These are phyloP conservation scores for Mastacembelus armatus DNA, from an alignment of 2,797 vertebrate genomes.

Conservation along the genomic window DNA sequence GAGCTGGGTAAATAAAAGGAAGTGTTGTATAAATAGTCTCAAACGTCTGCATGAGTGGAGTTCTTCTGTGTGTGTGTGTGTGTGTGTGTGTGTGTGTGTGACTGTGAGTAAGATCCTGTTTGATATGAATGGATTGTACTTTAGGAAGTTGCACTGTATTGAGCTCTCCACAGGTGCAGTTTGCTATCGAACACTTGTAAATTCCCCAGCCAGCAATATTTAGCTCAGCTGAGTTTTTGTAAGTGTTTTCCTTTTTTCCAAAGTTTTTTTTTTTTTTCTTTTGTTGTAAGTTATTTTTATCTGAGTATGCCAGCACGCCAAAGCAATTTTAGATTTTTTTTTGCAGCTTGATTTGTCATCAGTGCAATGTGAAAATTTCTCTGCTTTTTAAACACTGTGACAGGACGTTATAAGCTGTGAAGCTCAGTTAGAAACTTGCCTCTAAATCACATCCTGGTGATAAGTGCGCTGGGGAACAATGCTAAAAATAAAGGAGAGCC, in stretches of 20 bases:
- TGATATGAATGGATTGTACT: conserved; percentile 67
- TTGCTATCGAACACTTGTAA: conserved; percentile 27
- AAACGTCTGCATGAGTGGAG: conserved; percentile 68
- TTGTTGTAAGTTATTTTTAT: not conserved
- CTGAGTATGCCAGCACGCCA: not conserved
- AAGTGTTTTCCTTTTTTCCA: not conserved
- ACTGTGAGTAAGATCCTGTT: conserved; percentile 58
- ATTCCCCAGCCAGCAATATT: conserved; percentile 11
- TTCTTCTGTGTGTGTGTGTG: conserved; percentile 44
- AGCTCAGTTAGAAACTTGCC: conserved; percentile 35
- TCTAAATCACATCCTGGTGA: conserved; percentile 65
- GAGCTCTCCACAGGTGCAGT: conserved; percentile 50
- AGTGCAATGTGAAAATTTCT: not conserved
- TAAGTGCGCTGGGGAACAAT: conserved; percentile 43
- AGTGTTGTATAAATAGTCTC: conserved; percentile 85
- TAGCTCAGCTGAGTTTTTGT: conserved; percentile 2
- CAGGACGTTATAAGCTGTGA: conserved; percentile 43
- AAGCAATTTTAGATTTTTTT: not conserved
- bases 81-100: conserved; percentile 38
- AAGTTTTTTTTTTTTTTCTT: not conserved
- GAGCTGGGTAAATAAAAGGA: conserved; percentile 88
- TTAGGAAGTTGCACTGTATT: conserved; percentile 64
- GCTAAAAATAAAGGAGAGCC: conserved; percentile 71
- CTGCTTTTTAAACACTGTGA: not conserved
- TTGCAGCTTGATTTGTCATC: not conserved